phyloP scores from a whole-genome alignment of 1,140 invertebrate species.

The Solenopsis invicta region DNA sequence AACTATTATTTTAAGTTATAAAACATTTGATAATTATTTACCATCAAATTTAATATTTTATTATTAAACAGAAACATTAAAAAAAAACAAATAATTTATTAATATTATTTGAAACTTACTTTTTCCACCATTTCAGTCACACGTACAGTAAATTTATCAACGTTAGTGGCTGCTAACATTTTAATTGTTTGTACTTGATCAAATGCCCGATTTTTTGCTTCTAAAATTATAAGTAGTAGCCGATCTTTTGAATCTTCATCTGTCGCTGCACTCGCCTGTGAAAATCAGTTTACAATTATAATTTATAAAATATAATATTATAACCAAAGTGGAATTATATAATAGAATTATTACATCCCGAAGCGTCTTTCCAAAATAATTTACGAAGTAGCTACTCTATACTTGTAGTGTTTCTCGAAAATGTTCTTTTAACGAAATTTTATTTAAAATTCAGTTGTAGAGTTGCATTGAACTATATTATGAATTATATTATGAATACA shows the following conservation, averaged over 20 bases:
- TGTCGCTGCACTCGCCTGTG: background rate
- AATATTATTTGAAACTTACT: background rate
- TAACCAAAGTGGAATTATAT: background rate
- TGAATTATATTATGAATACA: background rate
- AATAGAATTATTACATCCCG: background rate
- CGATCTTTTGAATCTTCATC: background rate
- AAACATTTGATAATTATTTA: background rate
- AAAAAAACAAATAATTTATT: background rate
- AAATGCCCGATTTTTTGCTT: conserved; percentile 5
- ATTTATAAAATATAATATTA: background rate
- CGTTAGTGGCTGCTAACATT: background rate
- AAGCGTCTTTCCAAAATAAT: background rate
- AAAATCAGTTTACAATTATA: conserved; percentile 1
- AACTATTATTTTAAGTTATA: background rate
- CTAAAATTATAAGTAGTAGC: background rate
- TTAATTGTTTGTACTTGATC: background rate
- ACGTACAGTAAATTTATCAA: background rate
- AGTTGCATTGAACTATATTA: background rate
- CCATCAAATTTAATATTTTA: background rate
- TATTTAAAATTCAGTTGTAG: background rate
- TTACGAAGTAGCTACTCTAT: background rate
- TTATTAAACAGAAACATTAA: background rate
- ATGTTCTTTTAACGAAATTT: background rate
- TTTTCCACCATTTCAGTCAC: background rate
- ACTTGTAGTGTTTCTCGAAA: background rate